A percentile compares a stretch with the other conserved stretches of the same genome.
phyloP scores from a whole-genome alignment of 2,888 invertebrate genomes.

The Nycteola revayana region DNA sequence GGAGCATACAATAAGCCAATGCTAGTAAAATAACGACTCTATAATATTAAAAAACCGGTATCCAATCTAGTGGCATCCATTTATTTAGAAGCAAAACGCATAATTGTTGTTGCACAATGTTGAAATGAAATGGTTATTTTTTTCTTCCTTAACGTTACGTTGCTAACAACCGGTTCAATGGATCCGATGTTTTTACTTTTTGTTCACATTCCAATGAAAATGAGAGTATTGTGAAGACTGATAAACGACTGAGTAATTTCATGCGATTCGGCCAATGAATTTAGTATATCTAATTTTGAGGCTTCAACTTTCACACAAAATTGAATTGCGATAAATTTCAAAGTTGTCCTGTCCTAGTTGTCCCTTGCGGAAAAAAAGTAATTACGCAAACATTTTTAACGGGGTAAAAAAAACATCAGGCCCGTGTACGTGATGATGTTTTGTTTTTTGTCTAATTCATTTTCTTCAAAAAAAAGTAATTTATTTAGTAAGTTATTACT shows the following conservation, averaged over 20 bases:
- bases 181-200: slow-evolving; percentile 32
- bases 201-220: slow-evolving; percentile 51
- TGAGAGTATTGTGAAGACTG: slow-evolving; percentile 48
- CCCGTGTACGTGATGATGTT: no score
- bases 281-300: slow-evolving; percentile 38
- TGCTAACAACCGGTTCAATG: slow-evolving; percentile 31
- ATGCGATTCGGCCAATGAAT: slow-evolving; percentile 45
- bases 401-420: no score
- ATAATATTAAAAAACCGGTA: slow-evolving; percentile 23
- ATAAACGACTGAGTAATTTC: slow-evolving; percentile 47
- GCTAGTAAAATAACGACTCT: no score
- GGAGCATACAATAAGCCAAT: no score
- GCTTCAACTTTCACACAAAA: slow-evolving; percentile 49
- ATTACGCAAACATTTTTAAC: no score
- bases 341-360: no score
- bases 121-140: slow-evolving; percentile 38
- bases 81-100: slow-evolving; percentile 28
- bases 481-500: no score
- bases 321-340: no score
- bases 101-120: slow-evolving; percentile 42
- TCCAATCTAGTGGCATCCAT: slow-evolving; percentile 22
- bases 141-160: slow-evolving; percentile 35
- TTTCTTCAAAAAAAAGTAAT: no score
- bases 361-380: no score
- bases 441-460: no score